A percentile compares a stretch with the other conserved stretches of the same genome.
Conservation (phyloP, 2,797 vertebrate species). For the Macroramphosus scolopax region DNA sequence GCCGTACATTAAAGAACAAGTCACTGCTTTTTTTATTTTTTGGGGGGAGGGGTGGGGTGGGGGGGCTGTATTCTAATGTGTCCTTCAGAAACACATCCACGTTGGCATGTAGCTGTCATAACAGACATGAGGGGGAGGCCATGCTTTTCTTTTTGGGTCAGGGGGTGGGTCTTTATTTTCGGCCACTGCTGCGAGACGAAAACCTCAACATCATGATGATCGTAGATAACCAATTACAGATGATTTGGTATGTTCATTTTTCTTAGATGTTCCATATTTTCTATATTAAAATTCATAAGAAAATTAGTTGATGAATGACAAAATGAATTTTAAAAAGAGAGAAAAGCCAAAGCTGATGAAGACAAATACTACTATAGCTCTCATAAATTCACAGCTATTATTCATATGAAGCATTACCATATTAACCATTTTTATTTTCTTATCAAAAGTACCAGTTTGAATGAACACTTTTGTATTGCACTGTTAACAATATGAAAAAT, state of each 20-base stretch:
- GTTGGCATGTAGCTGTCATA: slow-evolving; percentile 50
- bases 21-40: slow-evolving; percentile 60
- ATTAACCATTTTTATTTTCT: slow-evolving; percentile 88
- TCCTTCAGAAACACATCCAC: slow-evolving; percentile 65
- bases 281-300: slow-evolving; percentile 81
- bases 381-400: slow-evolving; percentile 81
- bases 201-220: slow-evolving; percentile 81
- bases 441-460: slow-evolving; percentile 86
- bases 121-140: slow-evolving; percentile 35
- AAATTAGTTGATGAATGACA: slow-evolving; percentile 69
- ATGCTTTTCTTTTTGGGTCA: slow-evolving; percentile 49
- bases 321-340: slow-evolving; percentile 50
- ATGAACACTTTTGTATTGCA: slow-evolving; percentile 89
- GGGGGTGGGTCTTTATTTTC: slow-evolving; percentile 52
- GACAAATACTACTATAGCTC: slow-evolving; percentile 82
- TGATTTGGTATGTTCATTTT: slow-evolving; percentile 86
- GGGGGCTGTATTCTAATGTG: too few relatives aligned
- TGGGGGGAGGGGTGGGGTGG: background rate
- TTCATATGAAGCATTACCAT: slow-evolving; percentile 81
- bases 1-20: slow-evolving; percentile 68
- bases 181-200: slow-evolving; percentile 62
- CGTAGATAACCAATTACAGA: slow-evolving; percentile 81
- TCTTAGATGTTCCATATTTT: slow-evolving; percentile 89
- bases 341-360: slow-evolving; percentile 90
- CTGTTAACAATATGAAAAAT: slow-evolving; percentile 84